Base-by-base conservation (phyloP, 92 coral and sea anemone species). In the Phymanthus crucifer region DNA sequence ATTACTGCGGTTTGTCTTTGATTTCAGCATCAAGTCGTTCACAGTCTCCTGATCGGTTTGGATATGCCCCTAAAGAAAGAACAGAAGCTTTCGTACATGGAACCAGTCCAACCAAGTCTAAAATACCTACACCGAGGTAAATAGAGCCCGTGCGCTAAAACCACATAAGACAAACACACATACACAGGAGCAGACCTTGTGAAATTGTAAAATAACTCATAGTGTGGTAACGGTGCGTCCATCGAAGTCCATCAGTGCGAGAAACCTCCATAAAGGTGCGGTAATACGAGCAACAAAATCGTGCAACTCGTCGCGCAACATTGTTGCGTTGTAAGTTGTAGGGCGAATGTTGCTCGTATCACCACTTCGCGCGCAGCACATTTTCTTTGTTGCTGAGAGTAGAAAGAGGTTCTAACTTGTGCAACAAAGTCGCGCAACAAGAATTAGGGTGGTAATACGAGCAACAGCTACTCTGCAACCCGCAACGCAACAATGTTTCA, bases 91-190 rank as follows among this genome's bases (percentile, higher is more conserved):
- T 83, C 86, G 92, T 89, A 54, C 91, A 93, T 54, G 89, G 97
- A 17, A 89, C 86, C 57, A 95, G 99, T 72, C 80, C 97, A 43
- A 57, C 86, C 14, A 93, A 81, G 81, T 83, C 97, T 10, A 90
- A 77, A 50, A 95, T 95, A 78, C 99, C 99, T 14, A 95, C 99
- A 35, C 99, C 99, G 56, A 95, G 89, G 99, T 95, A 78, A 29
- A 86, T 36, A 74, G 33, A 26, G 23, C 56, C 3, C 75, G 40
- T 47, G 37, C 29, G 23, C 34, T 26, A 48, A 43, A 43, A 5
- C 35, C 26, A 72, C 16, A 27, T 29, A 48, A 19, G n/a, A 14
- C 18, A 18, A 54, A 4, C 5, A 38, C 12, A 14, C 68, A 24
- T 71, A 32, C 48, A 33, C 31, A 21, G 40, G 19, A 45, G 40